A percentile compares a stretch with the other conserved stretches of the same genome.
These are phyloP conservation scores for Cladopsammia gracilis DNA, from an alignment of 64 coral and sea anemone species.

Conservation along the genomic window DNA sequence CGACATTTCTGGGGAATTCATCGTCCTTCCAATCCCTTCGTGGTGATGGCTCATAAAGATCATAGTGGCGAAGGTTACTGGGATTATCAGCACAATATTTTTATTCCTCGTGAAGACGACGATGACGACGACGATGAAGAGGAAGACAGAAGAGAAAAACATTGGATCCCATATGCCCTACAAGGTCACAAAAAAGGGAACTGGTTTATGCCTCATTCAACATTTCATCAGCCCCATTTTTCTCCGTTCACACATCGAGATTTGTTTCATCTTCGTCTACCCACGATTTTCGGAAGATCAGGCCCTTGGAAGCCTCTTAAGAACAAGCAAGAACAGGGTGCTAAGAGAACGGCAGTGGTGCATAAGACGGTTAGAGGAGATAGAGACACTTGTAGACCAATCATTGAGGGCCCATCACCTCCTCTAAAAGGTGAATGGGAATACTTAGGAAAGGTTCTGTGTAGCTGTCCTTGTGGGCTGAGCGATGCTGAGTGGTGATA, in stretches of 20 bases:
- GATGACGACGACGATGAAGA: background rate
- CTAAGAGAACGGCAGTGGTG: conserved; percentile 41
- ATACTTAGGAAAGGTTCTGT: conserved; percentile 63
- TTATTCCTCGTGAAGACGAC: conserved; percentile 14
- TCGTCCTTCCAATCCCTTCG: conserved; percentile 5
- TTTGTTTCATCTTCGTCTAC: conserved; percentile 41
- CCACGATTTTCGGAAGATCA: conserved; percentile 25
- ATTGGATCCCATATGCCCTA: conserved; percentile 2
- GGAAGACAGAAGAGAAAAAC: conserved; percentile 21
- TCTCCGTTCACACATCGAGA: background rate
- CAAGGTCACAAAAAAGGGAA: conserved; percentile 33
- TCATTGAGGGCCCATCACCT: conserved; percentile 36
- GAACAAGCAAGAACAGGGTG: conserved; percentile 8
- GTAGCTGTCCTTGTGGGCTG: conserved; percentile 68
- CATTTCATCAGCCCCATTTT: background rate
- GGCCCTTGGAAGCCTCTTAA: conserved; percentile 22
- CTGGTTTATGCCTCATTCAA: conserved; percentile 36
- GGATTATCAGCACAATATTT: conserved; percentile 56
- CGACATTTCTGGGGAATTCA: conserved; percentile 17
- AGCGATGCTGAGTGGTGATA: conserved; percentile 55
- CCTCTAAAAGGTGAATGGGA: conserved; percentile 63
- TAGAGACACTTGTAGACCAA: conserved; percentile 47
- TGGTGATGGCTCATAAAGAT: conserved; percentile 52
- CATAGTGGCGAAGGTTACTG: conserved; percentile 22
- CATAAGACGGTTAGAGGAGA: conserved; percentile 32